These are phyloP conservation scores for Darevskia mixta DNA, from an alignment of 2,797 vertebrate genomes.

Conservation along the genomic window DNA sequence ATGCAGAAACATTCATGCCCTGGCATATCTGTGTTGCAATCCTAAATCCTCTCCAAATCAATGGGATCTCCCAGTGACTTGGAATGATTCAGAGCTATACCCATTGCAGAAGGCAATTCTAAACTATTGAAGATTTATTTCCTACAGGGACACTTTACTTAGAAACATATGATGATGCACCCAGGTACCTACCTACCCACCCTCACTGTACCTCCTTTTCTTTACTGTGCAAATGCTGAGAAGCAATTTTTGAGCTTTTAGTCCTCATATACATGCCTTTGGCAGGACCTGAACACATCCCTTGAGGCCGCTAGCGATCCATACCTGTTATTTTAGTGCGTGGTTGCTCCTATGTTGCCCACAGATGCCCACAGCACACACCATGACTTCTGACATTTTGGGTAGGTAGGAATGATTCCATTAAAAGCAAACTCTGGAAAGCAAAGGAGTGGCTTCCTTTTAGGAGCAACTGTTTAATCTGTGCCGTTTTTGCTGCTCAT, in stretches of 20 bases:
- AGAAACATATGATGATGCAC: neutral
- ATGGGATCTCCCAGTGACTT: neutral
- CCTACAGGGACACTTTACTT: neutral
- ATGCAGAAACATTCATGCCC: neutral
- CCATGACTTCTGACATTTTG: neutral
- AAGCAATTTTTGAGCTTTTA: neutral
- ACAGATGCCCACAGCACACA: neutral
- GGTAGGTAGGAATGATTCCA: neutral
- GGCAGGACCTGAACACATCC: neutral
- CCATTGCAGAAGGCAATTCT: neutral
- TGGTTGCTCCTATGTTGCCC: neutral
- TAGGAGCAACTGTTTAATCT: neutral
- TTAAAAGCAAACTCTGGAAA: no score
- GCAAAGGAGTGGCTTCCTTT: neutral
- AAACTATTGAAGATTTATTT: neutral
- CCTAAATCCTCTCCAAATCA: neutral
- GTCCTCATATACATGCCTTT: neutral
- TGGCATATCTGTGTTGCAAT: neutral
- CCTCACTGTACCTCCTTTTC: neutral
- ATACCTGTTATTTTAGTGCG: neutral
- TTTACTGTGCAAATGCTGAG: neutral
- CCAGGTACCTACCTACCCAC: neutral
- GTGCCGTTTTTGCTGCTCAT: no score
- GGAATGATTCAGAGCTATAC: neutral
- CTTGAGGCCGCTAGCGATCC: neutral